phyloP scores from a whole-genome alignment of 2,888 invertebrate species.

The Caenorhabditis becei region DNA sequence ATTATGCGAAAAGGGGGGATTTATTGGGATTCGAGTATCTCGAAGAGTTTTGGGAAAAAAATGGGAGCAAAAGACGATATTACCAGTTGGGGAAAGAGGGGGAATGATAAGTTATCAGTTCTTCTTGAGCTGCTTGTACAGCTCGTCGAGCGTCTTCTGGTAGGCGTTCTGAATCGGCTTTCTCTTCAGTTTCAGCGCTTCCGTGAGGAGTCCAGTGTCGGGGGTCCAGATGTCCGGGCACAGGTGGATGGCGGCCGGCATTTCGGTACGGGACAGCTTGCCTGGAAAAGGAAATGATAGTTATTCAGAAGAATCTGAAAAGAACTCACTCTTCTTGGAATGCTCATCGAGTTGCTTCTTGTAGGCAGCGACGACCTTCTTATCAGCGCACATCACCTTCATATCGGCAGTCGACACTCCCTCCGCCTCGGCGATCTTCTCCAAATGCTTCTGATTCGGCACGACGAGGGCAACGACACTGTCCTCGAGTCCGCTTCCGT shows the following conservation, averaged over 20 bases:
- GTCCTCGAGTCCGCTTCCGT: constrained; percentile 89
- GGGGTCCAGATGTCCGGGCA: constrained; percentile 96
- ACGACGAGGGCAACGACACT: constrained; percentile 94
- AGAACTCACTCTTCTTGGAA: constrained; percentile 65
- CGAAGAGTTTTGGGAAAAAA: constrained; percentile 30
- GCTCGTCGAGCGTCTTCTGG: constrained; percentile 60
- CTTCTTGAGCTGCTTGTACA: constrained; percentile 57
- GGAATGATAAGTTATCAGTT: constrained; percentile 18
- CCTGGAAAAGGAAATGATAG: constrained; percentile 84
- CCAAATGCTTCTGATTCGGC: constrained; percentile 85
- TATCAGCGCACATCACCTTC: constrained; percentile 88
- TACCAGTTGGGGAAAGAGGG: constrained; percentile 26
- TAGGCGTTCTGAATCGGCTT: constrained; percentile 69
- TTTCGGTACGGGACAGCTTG: constrained; percentile 92
- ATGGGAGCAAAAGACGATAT: constrained; percentile 9
- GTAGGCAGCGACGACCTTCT: constrained; percentile 88
- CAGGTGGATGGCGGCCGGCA: constrained; percentile 92
- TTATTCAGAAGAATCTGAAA: neutral
- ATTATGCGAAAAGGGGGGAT: constrained; percentile 7
- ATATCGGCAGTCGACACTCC: constrained; percentile 81
- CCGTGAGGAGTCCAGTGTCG: constrained; percentile 96
- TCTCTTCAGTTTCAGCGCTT: constrained; percentile 96
- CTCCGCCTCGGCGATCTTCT: constrained; percentile 87
- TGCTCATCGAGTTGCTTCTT: constrained; percentile 86
- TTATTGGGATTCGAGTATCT: constrained; percentile 36